phyloP scores from a whole-genome alignment of 2,797 vertebrate genomes.

The Eurystomus glaucurus region DNA sequence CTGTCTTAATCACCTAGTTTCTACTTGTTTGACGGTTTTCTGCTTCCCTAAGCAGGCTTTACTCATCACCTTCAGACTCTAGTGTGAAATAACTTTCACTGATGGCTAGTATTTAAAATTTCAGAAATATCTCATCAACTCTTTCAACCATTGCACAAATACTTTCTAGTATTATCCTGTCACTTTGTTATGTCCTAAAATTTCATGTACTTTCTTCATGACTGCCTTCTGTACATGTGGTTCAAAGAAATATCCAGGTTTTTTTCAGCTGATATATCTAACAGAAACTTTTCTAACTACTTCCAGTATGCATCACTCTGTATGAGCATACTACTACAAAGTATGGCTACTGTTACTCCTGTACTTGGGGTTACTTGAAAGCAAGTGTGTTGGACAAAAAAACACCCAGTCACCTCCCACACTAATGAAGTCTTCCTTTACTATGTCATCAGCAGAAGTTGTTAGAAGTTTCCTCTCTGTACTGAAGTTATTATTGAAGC shows the following conservation, averaged over 20 bases:
- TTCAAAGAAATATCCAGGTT: background rate
- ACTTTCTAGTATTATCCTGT: background rate
- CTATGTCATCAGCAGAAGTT: background rate
- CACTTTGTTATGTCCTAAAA: background rate
- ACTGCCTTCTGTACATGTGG: background rate
- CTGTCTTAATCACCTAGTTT: background rate
- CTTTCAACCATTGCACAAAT: background rate
- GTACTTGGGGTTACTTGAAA: background rate
- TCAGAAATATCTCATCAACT: background rate
- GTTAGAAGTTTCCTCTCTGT: background rate
- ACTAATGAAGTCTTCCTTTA: background rate
- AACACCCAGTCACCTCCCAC: background rate
- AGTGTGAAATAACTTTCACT: background rate
- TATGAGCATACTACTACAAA: accelerated
- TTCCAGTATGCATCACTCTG: background rate
- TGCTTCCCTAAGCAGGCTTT: background rate
- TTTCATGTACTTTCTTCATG: background rate
- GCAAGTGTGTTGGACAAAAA: background rate
- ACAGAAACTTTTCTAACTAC: background rate
- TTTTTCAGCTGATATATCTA: background rate
- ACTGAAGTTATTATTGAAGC: background rate
- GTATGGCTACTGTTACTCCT: background rate
- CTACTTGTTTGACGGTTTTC: background rate
- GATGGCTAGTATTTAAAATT: background rate
- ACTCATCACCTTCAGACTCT: background rate